phyloP scores from a whole-genome alignment of 1,140 invertebrate genomes.

The Oppia nitens region DNA sequence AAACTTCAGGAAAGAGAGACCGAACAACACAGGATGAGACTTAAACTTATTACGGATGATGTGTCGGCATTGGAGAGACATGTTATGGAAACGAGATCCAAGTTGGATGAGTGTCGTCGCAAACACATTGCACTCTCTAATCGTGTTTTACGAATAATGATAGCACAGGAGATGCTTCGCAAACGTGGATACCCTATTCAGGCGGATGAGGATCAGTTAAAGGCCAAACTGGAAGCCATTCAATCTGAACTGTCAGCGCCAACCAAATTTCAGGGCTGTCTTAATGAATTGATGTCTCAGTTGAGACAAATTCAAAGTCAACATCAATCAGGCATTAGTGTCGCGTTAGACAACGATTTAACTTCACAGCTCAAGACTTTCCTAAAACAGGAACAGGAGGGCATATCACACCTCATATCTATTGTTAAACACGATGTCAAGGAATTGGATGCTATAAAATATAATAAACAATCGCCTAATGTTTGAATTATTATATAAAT shows the following conservation, averaged over 20 bases:
- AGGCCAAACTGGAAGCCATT: conserved; percentile 64
- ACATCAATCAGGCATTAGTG: conserved; percentile 27
- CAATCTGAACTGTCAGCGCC: conserved; percentile 69
- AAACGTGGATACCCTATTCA: conserved; percentile 67
- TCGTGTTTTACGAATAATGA: conserved; percentile 45
- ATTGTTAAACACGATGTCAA: conserved; percentile 57
- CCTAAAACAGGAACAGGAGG: conserved; percentile 62
- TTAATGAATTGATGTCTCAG: conserved; percentile 75
- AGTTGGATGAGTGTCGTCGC: conserved; percentile 16
- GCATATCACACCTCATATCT: conserved; percentile 58
- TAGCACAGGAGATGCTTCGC: conserved; percentile 64
- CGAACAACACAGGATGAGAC: conserved; percentile 50
- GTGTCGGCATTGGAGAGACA: conserved; percentile 10
- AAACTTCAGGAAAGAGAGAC: conserved; percentile 60
- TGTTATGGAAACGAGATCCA: conserved; percentile 13
- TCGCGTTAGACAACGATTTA: conserved; percentile 40
- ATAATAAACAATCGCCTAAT: not conserved
- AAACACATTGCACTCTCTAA: conserved; percentile 13
- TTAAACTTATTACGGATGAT: conserved; percentile 26
- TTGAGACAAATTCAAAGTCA: conserved; percentile 54
- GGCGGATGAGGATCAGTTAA: conserved; percentile 69
- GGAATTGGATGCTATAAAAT: conserved; percentile 37
- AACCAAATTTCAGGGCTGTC: conserved; percentile 73
- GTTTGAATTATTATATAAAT: not conserved
- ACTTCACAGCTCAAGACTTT: conserved; percentile 46